phyloP scores from a whole-genome alignment of 92 coral and sea anemone species.

The Muricea muricata region DNA sequence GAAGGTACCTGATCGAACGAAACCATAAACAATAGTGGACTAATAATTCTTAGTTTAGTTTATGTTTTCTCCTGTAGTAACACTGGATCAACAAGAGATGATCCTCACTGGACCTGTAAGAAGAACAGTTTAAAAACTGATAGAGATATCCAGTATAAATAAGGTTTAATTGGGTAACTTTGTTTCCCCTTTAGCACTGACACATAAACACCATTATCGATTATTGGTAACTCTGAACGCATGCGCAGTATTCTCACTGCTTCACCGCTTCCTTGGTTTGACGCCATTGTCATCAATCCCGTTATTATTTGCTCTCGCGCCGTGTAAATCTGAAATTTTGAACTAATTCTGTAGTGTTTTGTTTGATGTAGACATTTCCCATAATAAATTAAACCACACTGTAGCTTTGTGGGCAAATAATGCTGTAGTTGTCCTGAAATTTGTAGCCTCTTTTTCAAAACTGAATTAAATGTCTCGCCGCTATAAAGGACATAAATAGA shows the following conservation, averaged over 20 bases:
- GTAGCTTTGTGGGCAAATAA: neutral
- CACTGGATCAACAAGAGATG: too few species aligned
- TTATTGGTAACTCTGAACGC: too few species aligned
- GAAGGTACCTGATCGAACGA: too few species aligned
- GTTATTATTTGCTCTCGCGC: neutral
- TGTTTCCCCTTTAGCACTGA: too few species aligned
- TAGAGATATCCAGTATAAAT: neutral
- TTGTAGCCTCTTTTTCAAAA: neutral
- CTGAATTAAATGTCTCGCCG: too few species aligned
- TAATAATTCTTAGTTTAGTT: too few species aligned
- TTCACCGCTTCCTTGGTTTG: neutral
- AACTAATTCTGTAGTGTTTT: neutral
- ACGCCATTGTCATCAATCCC: neutral
- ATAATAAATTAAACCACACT: neutral
- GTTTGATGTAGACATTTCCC: neutral
- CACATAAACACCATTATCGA: too few species aligned
- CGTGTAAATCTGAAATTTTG: neutral
- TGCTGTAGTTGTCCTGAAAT: neutral
- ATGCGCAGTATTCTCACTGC: neutral
- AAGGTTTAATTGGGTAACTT: too few species aligned
- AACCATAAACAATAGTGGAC: too few species aligned
- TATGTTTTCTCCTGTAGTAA: too few species aligned
- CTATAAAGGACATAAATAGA: too few species aligned
- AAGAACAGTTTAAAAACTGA: neutral
- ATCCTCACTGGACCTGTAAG: neutral